A percentile compares a stretch with the other conserved stretches of the same genome.
Conservation (phyloP, 2,113 vertebrate genomes). For the Tringa solitaria region DNA sequence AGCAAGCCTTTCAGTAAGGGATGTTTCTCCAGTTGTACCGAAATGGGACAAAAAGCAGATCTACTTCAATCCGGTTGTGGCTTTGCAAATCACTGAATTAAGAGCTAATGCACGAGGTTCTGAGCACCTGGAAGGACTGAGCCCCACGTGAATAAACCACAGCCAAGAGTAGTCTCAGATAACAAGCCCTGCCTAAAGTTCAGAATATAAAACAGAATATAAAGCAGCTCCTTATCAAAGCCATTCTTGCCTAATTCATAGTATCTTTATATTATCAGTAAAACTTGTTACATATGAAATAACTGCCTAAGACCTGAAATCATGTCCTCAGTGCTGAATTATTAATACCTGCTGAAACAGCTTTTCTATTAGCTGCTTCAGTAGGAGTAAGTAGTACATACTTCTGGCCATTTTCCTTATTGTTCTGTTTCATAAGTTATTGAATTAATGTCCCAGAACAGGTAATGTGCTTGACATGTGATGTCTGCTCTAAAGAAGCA, state of each 20-base stretch:
- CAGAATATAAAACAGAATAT: background rate
- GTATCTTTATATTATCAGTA: background rate
- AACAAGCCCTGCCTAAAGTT: background rate
- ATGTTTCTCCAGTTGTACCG: background rate
- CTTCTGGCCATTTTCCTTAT: background rate
- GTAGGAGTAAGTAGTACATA: background rate
- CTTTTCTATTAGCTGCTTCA: background rate
- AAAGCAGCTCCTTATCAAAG: background rate
- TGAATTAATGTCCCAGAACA: background rate
- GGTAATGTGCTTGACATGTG: background rate
- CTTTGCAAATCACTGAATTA: background rate
- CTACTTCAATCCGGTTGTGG: background rate
- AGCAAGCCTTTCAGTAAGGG: background rate
- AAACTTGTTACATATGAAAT: background rate
- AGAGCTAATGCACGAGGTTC: rapidly evolving
- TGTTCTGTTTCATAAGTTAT: conserved; percentile 7
- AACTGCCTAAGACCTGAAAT: background rate
- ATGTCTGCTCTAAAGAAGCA: background rate
- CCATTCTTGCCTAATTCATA: background rate
- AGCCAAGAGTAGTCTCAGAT: background rate
- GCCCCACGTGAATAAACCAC: background rate
- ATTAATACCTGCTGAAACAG: background rate
- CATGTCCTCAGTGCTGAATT: background rate
- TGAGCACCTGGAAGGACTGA: background rate
- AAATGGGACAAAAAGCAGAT: background rate